These are phyloP conservation scores for Metaphire vulgaris DNA, from an alignment of 1,140 invertebrate species.

Conservation along the genomic window DNA sequence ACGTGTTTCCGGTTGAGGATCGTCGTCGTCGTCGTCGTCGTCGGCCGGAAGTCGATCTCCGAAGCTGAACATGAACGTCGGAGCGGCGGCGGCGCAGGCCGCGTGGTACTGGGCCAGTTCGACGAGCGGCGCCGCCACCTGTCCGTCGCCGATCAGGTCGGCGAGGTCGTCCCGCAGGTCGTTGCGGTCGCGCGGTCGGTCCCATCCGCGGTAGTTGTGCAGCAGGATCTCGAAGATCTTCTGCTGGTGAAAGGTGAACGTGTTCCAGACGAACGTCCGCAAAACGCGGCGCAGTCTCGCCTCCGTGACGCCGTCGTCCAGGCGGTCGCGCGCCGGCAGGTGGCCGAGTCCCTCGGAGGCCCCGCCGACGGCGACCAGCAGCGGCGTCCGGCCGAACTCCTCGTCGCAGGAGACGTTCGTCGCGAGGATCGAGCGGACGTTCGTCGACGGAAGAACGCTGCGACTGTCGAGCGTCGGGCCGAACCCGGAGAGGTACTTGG, in stretches of 20 bases:
- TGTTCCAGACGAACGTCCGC: conserved; percentile 79
- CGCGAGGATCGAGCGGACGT: neutral
- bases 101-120: conserved; percentile 63
- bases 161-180: conserved; percentile 83
- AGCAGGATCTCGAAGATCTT: conserved; percentile 95
- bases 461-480: conserved; percentile 56
- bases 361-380: neutral
- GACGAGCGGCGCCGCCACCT: conserved; percentile 81
- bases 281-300: conserved; percentile 55
- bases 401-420: no score
- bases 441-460: conserved; percentile 33
- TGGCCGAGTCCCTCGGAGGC: neutral
- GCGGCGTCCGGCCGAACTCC: no score
- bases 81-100: no score
- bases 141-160: conserved; percentile 80
- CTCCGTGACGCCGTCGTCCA: neutral
- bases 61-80: conserved; percentile 62
- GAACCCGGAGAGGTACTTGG: conserved; percentile 60
- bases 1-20: conserved; percentile 64
- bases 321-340: neutral
- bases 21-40: no score
- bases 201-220: conserved; percentile 97
- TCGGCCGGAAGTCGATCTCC: conserved; percentile 49
- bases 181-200: conserved; percentile 74
- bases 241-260: conserved; percentile 78